Evolutionary conservation across 2,797 vertebrate genomes (phyloP), one percentile per base, ranked within the genome.

Genomic region (Hafferia zeledoni): DNA sequence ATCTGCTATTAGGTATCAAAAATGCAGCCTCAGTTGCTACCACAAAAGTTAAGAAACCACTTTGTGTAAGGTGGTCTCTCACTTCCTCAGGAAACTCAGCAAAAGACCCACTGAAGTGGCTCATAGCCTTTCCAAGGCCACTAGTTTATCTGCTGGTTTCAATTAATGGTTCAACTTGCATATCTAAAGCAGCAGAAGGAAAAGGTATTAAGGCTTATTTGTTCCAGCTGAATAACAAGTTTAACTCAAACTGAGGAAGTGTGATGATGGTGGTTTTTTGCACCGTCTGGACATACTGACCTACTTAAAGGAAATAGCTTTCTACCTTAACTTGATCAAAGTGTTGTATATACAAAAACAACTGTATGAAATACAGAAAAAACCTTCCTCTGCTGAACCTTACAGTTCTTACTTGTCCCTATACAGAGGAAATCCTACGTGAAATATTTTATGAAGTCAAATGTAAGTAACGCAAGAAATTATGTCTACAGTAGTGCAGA

Each of bases 81-180:
- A 37, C 41, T 55, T 94, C 41, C 57, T 61, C 63, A 44, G 28
- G 33, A 35, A 46, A 69, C 30, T 33, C 67, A 71, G 10, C n/a
- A 39, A 30, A 7, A 60, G 59, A 49, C 7, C 13, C 0, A 0
- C 28, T 37, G 2, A n/a, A 52, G 35, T 5, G 10, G 24, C 56
- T 76, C 2, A 0, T 2, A 23, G 71, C 20, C 20, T 77, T 74
- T 63, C 55, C 30, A 9, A 80, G 50, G 39, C n/a, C 30, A 46
- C 9, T 25, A 39, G 8, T 3, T 10, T 25, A 43, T 6, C 28
- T 24, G 28, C 5, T 17, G 28, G 5, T 46, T 75, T 27, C 11
- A 67, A 91, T 2, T 6, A 56, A n/a, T 0, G 0, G 27, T 84
- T 61, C 30, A 50, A 20, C 39, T 52, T 47, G 14, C 8, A 0